Base-by-base conservation (phyloP, 2,888 invertebrate species). In the Parnassius smintheus region DNA sequence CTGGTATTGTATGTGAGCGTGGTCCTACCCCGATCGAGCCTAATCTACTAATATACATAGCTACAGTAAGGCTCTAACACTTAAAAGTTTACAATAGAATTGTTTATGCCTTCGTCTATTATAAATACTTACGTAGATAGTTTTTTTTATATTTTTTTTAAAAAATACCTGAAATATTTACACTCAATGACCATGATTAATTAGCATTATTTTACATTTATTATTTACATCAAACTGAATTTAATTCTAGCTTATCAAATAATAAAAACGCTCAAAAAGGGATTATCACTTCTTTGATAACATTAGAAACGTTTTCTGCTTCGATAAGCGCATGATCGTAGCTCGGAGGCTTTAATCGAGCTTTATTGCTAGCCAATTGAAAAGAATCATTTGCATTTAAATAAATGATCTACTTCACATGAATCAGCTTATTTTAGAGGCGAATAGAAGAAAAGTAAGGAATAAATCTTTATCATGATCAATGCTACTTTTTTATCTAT, bases 311-410 rank as follows among this genome's bases (percentile, higher is more conserved):
- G 41, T 44, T 62, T 62, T 57, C 51, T 42, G 56, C 61, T 56
- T 56, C 45, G 50, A 45, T 56, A 22, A 53, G 56, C 61, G 52
- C 56, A 42, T 62, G 42, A 53, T 42, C 56, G 56, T 45, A 44
- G 51, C 51, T 51, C 61, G 45, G 9, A 35, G 41, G 51, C 52
- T 57, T 56, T 62, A 62, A 62, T 57, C 53, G 53, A 49, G 58
- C 57, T 50, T 62, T 58, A 54, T 53, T 58, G 62, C 57, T 54
- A 58, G 49, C 62, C 57, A 62, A 62, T 58, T 62, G 57, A 62
- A 62, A 58, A 53, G 54, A 53, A 54, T 54, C 58, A 62, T 62
- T 62, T 62, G 57, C 62, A 62, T 62, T 62, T 49, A 57, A 62
- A 62, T 58, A 57, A 62, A 57, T 48, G 25, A 53, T 41, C 42